Evolutionary conservation across 2,113 vertebrate species (phyloP).

Genomic region (Paedocypris sp.): DNA sequence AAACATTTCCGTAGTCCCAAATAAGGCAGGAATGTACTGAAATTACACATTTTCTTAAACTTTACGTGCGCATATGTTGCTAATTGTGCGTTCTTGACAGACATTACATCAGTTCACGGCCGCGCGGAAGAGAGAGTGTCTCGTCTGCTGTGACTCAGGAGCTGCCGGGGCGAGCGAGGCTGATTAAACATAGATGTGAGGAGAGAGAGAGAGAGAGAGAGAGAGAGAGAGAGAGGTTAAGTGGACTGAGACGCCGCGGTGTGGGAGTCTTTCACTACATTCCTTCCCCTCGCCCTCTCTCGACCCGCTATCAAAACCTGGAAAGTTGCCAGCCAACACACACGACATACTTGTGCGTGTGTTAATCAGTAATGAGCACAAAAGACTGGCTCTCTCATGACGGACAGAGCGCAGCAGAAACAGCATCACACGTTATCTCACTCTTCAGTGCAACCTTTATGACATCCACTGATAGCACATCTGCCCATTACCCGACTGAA

Average conservation of each 20-base stretch:
- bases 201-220: background rate
- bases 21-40: no score
- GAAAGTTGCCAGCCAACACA: background rate
- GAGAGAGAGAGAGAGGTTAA: constrained; percentile 4
- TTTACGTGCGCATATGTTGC: no score
- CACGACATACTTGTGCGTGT: background rate
- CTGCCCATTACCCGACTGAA: constrained; percentile 22
- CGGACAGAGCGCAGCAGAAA: constrained; percentile 7
- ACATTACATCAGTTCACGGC: no score
- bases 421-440: constrained; percentile 19
- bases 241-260: constrained; percentile 8
- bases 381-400: background rate
- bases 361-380: background rate
- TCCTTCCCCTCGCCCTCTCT: background rate
- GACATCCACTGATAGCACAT: constrained; percentile 20
- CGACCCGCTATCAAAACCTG: background rate
- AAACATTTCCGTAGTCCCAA: no score
- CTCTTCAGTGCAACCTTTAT: constrained; percentile 17
- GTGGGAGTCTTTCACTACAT: constrained; percentile 1
- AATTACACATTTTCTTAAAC: no score
- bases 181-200: constrained; percentile 25
- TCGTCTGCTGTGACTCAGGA: background rate
- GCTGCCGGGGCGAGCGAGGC: background rate
- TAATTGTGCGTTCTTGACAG: no score
- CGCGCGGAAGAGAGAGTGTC: background rate